Evolutionary conservation across 2,888 invertebrate species (phyloP), one percentile per base, ranked within the genome.

Genomic region (Hetaerina titia): DNA sequence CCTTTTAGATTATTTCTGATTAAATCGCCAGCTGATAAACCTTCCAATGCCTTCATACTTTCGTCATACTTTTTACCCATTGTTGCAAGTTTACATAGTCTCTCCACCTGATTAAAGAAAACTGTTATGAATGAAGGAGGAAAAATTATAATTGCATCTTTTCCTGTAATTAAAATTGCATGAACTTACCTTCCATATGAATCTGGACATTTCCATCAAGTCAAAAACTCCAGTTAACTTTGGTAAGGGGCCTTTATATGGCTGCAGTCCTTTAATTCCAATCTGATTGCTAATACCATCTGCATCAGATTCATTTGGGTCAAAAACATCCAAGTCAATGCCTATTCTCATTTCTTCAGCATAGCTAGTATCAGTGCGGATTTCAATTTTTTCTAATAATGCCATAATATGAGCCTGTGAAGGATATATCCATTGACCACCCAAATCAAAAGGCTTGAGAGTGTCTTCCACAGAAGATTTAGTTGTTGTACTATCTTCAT

Each of bases 361-460:
- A 13, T 13, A 0, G n/a, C 69, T 19, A 5, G 69, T 56, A 17
- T 56, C 15, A 74, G 69, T 92, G 15, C 45, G n/a, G 45, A 92
- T 64, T 2, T 19, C 69, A 13, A 92, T 56, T 74, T 60, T 22
- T 25, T 45, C 56, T 56, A 92, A 60, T 31, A 92, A 57, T 56
- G 45, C 45, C 13, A 92, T 69, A 22, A 92, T 92, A n/a, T 92
- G 92, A 74, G 69, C 56, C n/a, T 92, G 92, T n/a, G 92, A 92
- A 69, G 92, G 56, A 92, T 19, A n/a, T 17, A 92, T 31, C 92
- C 92, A 92, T 74, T 92, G 92, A 9, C 92, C 92, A 56, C 92
- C 92, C 56, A 92, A 63, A 22, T 92, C 92, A 92, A 92, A 92
- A 56, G 92, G 92, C 69, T 13, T 92, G 22, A 56, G 8, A 69